Conservation (phyloP, 1,140 invertebrate genomes). For the Eurosta solidaginis region DNA sequence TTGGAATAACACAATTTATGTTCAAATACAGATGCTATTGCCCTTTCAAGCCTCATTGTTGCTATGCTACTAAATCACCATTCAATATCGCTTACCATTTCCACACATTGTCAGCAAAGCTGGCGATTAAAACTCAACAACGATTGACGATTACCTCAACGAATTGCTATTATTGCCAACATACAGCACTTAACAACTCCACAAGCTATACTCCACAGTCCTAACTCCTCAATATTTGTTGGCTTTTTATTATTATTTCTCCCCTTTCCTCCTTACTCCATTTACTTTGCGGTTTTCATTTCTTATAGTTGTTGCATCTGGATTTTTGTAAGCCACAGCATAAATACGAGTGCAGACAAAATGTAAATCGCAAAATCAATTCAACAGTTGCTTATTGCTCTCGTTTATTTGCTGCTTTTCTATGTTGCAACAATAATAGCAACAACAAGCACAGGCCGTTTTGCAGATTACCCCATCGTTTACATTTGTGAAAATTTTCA, state of each 20-base stretch:
- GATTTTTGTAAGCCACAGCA: constrained; percentile 24
- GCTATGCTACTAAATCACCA: neutral
- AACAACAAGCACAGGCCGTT: neutral
- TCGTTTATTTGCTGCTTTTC: constrained; percentile 16
- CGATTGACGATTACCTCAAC: constrained; percentile 16
- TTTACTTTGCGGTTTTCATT: constrained; percentile 13
- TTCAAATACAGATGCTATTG: neutral
- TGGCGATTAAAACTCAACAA: constrained; percentile 22
- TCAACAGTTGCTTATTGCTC: constrained; percentile 12
- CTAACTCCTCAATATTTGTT: neutral
- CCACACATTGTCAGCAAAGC: neutral
- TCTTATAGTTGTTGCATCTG: constrained; percentile 19
- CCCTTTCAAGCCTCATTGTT: neutral
- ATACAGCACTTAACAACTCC: neutral
- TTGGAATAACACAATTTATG: too few species aligned
- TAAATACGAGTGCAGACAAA: constrained; percentile 26
- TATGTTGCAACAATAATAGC: neutral
- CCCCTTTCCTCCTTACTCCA: neutral
- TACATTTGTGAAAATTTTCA: neutral
- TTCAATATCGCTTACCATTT: neutral
- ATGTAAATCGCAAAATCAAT: constrained; percentile 26
- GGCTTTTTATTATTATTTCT: constrained; percentile 8
- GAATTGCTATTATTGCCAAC: neutral
- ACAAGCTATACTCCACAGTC: neutral
- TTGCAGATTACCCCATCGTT: neutral